Base-by-base conservation (phyloP, 2,797 vertebrate species). In the Coracias cyanogaster region DNA sequence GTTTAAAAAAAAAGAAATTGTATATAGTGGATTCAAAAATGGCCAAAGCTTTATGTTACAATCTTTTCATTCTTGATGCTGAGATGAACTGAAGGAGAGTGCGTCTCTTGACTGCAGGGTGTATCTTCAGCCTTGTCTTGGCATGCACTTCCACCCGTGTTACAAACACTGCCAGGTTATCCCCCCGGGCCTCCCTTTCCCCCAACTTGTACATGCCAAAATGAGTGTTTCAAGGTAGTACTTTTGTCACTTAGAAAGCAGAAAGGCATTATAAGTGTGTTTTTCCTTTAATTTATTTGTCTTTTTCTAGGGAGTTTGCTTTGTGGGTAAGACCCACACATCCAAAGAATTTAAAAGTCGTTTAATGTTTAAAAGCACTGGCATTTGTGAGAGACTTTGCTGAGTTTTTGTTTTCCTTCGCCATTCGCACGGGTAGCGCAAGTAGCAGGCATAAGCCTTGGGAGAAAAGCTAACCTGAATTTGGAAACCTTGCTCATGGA, bases 131-230 rank as follows among this genome's bases (percentile, higher is more conserved):
- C 97, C 97, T 97, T 97, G 97, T 99, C 98, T 98, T 98, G 98
- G 98, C 98, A 98, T 98, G 98, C 98, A 99, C 98, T 98, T 99
- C 98, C 96, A 96, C 95, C 97, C 97, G 98, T 99, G 98, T 98
- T 99, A 98, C 98, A 98, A 99, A 99, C 98, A 99, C 99, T 99
- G 99, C 99, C 99, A 99, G 98, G 98, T 98, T 98, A 94, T 96
- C 98, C 97, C 98, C 89, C 90, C 79, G 45, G 95, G 92, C 88
- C 92, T 73, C 89, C 95, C 89, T 29, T 70, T 87, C 24, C 86
- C 84, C 49, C 43, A 98, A 94, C 97, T 97, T 98, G 98, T 98
- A 98, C 98, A 98, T 98, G 98, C 98, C 98, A 98, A 98, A 98
- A 98, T 97, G 98, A 98, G 98, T 98, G 98, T 98, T 98, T 97